phyloP scores from a whole-genome alignment of 2,888 invertebrate species.

The Drepanosiphum platanoidis region DNA sequence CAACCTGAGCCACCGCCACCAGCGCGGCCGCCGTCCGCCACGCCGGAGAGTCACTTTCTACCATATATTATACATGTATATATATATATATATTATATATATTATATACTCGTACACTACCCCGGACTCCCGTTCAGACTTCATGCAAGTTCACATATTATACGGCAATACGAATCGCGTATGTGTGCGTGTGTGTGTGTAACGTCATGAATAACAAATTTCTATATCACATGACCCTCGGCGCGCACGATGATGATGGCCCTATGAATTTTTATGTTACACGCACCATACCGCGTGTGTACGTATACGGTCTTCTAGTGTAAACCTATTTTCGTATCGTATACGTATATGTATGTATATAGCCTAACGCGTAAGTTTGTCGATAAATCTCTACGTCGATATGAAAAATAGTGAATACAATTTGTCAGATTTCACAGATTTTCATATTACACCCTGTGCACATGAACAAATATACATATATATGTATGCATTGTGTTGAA shows the following conservation, averaged over 20 bases:
- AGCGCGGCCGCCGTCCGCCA: background rate
- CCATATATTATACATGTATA: too few species aligned
- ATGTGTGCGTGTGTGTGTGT: background rate
- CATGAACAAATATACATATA: background rate
- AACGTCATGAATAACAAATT: slow-evolving; percentile 58
- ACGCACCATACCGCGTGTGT: background rate
- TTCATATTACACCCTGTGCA: background rate
- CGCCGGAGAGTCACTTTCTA: slow-evolving; percentile 41
- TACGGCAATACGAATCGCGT: too few species aligned
- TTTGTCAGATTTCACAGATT: slow-evolving; percentile 28
- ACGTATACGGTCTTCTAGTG: background rate
- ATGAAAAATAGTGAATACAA: slow-evolving; percentile 38
- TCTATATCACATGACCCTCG: slow-evolving; percentile 52
- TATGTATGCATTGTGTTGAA: background rate
- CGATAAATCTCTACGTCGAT: background rate
- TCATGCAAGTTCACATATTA: slow-evolving; percentile 28
- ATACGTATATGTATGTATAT: background rate
- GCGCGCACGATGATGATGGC: slow-evolving; percentile 46
- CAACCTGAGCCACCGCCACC: slow-evolving; percentile 43
- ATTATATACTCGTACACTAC: too few species aligned
- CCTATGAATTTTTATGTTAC: slow-evolving; percentile 55
- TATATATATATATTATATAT: too few species aligned
- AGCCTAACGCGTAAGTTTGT: background rate
- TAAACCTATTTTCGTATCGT: slow-evolving; percentile 26
- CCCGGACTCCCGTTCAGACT: slow-evolving; percentile 9